Evolutionary conservation across 2,113 vertebrate species (phyloP).

Genomic region (Piprites chloris): DNA sequence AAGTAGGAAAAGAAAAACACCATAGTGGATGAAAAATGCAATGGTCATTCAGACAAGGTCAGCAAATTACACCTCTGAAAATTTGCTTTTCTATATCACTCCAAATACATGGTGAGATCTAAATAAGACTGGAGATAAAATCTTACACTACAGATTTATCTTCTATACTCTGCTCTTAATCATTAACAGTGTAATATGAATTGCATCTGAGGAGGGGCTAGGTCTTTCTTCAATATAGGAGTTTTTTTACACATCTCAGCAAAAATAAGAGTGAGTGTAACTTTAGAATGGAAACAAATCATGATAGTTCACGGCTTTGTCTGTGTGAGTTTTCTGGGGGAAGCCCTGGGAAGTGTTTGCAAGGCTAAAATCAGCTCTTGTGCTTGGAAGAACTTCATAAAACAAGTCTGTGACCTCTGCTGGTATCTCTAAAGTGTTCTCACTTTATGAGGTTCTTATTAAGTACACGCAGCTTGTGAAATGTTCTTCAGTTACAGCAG

Average conservation of each 20-base stretch:
- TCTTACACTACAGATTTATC: not conserved
- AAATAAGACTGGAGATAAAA: not conserved
- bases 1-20: not conserved
- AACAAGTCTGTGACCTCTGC: not conserved
- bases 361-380: not conserved
- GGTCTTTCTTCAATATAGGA: conserved; percentile 10
- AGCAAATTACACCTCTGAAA: not conserved
- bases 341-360: not conserved
- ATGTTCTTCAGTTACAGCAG: not conserved
- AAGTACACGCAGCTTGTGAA: not conserved
- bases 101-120: not conserved
- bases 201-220: conserved; percentile 62
- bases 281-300: not conserved
- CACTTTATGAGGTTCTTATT: not conserved
- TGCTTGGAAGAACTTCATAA: not conserved
- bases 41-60: not conserved
- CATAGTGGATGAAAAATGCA: not conserved
- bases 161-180: not conserved
- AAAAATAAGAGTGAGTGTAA: not conserved
- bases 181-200: conserved; percentile 63
- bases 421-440: not conserved
- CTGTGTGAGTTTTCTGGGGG: not conserved
- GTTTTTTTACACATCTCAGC: conserved; percentile 45
- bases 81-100: not conserved
- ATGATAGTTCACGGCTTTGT: not conserved